Conservation (phyloP, 1,140 invertebrate genomes). For the Drosophila trapezifrons region DNA sequence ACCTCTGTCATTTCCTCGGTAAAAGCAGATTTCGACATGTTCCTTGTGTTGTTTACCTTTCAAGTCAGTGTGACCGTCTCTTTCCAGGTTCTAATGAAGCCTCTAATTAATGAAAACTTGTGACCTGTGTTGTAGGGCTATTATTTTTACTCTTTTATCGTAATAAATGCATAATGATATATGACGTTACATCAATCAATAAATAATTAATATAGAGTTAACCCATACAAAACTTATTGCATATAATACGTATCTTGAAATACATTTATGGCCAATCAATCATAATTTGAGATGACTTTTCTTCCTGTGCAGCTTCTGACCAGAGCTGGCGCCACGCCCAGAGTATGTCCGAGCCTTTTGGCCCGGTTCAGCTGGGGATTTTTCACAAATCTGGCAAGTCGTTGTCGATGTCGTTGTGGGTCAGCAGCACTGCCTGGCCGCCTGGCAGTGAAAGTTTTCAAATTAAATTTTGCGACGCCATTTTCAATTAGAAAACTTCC, state of each 20-base stretch:
- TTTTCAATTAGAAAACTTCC: slow-evolving; percentile 82
- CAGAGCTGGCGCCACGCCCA: slow-evolving; percentile 5
- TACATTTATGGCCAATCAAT: background rate
- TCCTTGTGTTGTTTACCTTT: no score
- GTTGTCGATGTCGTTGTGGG: slow-evolving; percentile 54
- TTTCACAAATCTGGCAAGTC: slow-evolving; percentile 58
- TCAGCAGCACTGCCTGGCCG: slow-evolving; percentile 36
- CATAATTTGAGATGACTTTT: slow-evolving; percentile 2
- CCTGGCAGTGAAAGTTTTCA: slow-evolving; percentile 79
- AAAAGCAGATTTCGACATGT: no score
- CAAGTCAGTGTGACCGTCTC: no score
- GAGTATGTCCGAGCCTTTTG: slow-evolving; percentile 11
- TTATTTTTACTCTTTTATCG: no score
- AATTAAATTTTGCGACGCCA: slow-evolving; percentile 82
- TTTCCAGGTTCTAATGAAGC: no score
- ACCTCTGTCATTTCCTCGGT: no score
- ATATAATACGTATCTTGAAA: background rate
- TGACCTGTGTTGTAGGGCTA: no score
- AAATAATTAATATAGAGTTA: background rate
- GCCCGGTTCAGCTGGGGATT: slow-evolving; percentile 22
- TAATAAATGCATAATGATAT: no score
- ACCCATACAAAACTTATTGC: background rate
- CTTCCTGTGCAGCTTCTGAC: background rate
- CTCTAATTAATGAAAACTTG: no score
- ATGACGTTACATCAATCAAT: no score